phyloP scores from a whole-genome alignment of 2,888 invertebrate genomes.

The Meiosimyza platycephala region DNA sequence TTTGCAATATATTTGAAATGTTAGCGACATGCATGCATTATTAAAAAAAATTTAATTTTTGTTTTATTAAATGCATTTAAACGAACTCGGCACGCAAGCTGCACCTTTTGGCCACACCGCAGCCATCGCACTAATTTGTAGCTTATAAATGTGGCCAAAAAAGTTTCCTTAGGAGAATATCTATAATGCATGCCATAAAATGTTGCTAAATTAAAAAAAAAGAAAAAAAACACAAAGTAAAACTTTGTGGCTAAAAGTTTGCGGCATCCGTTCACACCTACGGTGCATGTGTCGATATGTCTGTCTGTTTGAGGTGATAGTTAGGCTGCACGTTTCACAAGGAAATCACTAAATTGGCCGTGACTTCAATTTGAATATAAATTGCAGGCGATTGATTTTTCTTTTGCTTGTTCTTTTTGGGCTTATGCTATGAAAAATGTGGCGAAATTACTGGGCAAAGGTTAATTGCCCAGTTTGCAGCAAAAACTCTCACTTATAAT shows the following conservation, averaged over 20 bases:
- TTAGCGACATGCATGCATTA: neutral
- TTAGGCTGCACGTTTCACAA: neutral
- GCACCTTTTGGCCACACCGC: neutral
- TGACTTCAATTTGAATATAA: conserved; percentile 44
- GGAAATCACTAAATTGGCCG: conserved; percentile 44
- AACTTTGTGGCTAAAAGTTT: conserved; percentile 27
- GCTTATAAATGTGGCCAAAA: neutral
- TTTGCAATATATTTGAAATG: neutral
- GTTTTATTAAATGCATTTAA: neutral
- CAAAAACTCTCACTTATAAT: conserved; percentile 19
- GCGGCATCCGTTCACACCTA: conserved; percentile 43
- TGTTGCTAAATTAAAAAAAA: neutral
- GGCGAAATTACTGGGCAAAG: conserved; percentile 37
- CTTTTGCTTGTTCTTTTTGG: neutral
- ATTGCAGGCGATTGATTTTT: conserved; percentile 41
- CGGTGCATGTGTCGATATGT: conserved; percentile 17
- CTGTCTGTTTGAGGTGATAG: neutral
- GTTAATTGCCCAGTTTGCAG: conserved; percentile 40
- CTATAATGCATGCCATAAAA: neutral
- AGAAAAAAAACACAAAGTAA: neutral
- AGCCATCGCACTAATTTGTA: neutral
- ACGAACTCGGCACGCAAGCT: neutral
- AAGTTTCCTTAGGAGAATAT: neutral
- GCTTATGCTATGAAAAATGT: too few relatives aligned
- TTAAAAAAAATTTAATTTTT: neutral